Evolutionary conservation across 2,888 invertebrate species (phyloP).

Genomic region (Hirtodrosophila trivittata): DNA sequence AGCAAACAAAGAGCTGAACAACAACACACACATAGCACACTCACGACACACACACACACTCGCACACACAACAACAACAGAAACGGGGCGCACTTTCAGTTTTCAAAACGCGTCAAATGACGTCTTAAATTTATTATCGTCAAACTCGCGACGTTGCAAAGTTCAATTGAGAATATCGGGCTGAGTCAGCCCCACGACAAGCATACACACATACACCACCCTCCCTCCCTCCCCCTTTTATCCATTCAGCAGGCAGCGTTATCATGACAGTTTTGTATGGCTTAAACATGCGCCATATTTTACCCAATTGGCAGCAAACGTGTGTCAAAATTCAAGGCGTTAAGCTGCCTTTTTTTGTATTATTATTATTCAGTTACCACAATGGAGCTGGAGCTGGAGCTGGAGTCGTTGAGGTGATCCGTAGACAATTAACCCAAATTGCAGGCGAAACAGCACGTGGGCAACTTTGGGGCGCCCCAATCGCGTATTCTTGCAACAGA

Average conservation of each 20-base stretch:
- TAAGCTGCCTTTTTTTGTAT: constrained; percentile 52
- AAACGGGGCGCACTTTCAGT: constrained; percentile 38
- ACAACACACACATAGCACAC: constrained; percentile 7
- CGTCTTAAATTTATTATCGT: constrained; percentile 66
- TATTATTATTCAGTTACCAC: constrained; percentile 14
- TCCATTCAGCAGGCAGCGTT: constrained; percentile 7
- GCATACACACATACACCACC: constrained; percentile 27
- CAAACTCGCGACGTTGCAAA: constrained; percentile 45
- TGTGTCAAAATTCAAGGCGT: constrained; percentile 74
- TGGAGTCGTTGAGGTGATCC: constrained; percentile 50
- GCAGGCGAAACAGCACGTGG: constrained; percentile 67
- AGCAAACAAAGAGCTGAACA: constrained; percentile 38
- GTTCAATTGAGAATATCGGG: constrained; percentile 50
- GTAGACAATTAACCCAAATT: constrained; percentile 77
- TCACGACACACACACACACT: too few relatives aligned
- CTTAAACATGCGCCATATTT: constrained; percentile 60
- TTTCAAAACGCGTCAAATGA: constrained; percentile 68
- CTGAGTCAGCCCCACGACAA: constrained; percentile 54
- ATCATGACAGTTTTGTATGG: constrained; percentile 53
- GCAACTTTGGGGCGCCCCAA: constrained; percentile 50
- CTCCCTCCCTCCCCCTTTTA: not conserved
- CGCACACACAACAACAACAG: constrained; percentile 7
- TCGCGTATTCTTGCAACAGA: constrained; percentile 66
- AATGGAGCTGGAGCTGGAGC: constrained; percentile 11
- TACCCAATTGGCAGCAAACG: constrained; percentile 59